Evolutionary conservation across 2,797 vertebrate species (phyloP), one percentile per base, ranked within the genome.

Genomic region (Bradypus variegatus): DNA sequence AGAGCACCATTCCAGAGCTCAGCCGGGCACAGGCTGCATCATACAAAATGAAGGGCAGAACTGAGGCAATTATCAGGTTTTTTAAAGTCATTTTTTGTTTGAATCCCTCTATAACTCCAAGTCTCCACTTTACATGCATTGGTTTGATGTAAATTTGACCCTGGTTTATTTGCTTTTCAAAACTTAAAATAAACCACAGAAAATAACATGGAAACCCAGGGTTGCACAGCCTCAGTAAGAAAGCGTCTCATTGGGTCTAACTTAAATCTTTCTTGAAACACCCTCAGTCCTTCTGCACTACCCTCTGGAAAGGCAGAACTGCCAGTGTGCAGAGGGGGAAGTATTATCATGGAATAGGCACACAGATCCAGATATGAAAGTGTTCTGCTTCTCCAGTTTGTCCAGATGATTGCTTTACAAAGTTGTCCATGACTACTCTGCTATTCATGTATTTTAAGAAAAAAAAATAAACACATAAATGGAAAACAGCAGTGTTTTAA

Each of bases 401-500:
- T 67, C 77, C 91, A 93, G 91, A 77, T 93, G 88, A 82, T 29
- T 62, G 72, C 84, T 79, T 94, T 95, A 83, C 75, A 65, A 93
- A 90, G 93, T 67, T 38, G 5, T 69, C 89, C 33, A n/a, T 84
- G 92, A 81, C 69, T 89, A 50, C n/a, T 72, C 70, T 50, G 65
- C 85, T 81, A 82, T 73, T 87, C 78, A 33, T 60, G 5, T 83
- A 55, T 60, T 94, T 89, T 75, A 65, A 81, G 27, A 64, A 38
- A 91, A 82, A 89, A 70, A 92, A 96, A 89, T 84, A 62, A 93
- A 91, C 93, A 67, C 64, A 78, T 86, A 82, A 95, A 94, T 86
- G 69, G 69, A 92, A 84, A 45, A 80, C 86, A 92, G 88, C 91
- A 89, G 90, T 41, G 72, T 93, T 95, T 94, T 92, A 95, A 96